Percentiles rank a stretch among this genome's conserved stretches.
Conservation (phyloP, 2,797 vertebrate species). For the Ctenopoma multispine region DNA sequence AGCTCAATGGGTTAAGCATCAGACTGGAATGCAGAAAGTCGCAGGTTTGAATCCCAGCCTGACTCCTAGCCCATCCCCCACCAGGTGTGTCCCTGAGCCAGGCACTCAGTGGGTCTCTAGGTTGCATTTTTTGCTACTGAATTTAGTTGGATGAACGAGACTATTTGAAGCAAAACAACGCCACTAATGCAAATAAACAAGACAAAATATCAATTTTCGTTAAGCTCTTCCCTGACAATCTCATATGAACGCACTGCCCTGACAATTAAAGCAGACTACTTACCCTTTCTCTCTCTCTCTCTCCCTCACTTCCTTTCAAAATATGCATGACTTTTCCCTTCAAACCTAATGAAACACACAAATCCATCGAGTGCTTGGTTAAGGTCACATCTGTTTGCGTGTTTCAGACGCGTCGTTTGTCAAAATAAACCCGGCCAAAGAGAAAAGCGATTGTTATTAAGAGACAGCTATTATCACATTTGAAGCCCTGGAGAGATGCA, state of each 20-base stretch:
- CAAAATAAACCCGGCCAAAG: conserved; percentile 52
- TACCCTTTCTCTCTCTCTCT: not conserved
- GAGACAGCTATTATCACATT: conserved; percentile 49
- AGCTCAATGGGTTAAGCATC: too few species aligned
- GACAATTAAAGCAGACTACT: conserved; percentile 6
- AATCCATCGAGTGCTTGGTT: conserved; percentile 31
- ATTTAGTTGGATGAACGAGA: too few species aligned
- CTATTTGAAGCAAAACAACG: too few species aligned
- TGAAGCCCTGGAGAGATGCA: conserved; percentile 26
- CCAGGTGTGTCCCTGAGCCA: too few species aligned
- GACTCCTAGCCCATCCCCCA: too few species aligned
- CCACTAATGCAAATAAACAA: too few species aligned
- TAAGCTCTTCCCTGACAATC: not conserved
- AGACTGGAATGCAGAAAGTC: too few species aligned
- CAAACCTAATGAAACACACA: conserved; percentile 41
- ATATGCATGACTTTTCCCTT: conserved; percentile 44
- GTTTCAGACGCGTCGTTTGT: conserved; percentile 40
- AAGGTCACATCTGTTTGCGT: conserved; percentile 63
- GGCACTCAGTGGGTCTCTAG: too few species aligned
- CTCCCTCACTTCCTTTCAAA: not conserved
- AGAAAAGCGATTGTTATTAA: conserved; percentile 49
- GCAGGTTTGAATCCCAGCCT: too few species aligned
- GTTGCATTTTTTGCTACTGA: too few species aligned
- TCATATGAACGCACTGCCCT: not conserved
- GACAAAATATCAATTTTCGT: not conserved